Evolutionary conservation across 2,113 vertebrate species (phyloP).

Genomic region (Eublepharis macularius): DNA sequence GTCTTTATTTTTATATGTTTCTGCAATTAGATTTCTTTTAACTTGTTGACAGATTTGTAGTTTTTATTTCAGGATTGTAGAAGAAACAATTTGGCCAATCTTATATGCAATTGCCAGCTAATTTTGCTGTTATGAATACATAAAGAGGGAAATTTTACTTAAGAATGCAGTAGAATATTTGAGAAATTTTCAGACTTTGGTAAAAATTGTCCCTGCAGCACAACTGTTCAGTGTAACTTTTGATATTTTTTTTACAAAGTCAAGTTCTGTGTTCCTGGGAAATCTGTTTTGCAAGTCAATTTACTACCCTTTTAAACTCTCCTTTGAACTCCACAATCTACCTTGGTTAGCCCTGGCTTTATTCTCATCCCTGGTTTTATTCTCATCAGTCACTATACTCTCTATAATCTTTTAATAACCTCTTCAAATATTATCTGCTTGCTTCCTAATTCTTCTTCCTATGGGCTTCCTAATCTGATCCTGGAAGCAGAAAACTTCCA

Average conservation of each 20-base stretch:
- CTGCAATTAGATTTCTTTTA: no score
- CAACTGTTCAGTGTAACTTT: neutral
- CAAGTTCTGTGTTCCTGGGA: neutral
- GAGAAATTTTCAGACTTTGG: neutral
- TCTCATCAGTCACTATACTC: constrained; percentile 34
- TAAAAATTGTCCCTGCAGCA: neutral
- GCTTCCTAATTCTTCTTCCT: constrained; percentile 47
- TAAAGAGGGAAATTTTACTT: neutral
- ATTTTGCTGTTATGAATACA: neutral
- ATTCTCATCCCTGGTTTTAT: constrained; percentile 38
- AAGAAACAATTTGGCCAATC: neutral
- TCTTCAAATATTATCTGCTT: constrained; percentile 50
- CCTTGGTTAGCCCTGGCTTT: constrained; percentile 31
- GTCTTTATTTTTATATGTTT: neutral
- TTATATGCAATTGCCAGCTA: neutral
- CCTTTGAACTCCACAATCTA: constrained; percentile 46
- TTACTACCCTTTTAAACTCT: constrained; percentile 3
- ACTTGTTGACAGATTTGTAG: neutral
- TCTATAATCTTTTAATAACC: constrained; percentile 59
- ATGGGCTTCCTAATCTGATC: constrained; percentile 44
- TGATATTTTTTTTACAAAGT: neutral
- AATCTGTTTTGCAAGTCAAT: constrained; percentile 5
- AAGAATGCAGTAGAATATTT: neutral
- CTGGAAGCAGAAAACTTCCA: constrained; percentile 29
- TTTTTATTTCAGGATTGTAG: neutral